These are phyloP conservation scores for Spicauda simplicius DNA, from an alignment of 2,888 invertebrate genomes.

Conservation along the genomic window DNA sequence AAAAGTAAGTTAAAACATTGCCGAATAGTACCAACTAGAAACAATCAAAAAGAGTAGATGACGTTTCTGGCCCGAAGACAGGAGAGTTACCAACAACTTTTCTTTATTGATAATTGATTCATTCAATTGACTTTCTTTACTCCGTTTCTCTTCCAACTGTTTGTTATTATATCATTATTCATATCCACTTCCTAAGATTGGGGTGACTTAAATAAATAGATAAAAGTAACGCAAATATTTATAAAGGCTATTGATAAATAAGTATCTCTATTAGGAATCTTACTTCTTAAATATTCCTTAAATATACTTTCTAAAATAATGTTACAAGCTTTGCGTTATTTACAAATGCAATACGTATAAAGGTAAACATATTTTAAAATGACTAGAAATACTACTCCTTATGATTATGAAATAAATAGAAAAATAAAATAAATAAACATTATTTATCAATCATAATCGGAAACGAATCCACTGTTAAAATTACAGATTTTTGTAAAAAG, in stretches of 20 bases:
- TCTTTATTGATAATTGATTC: constrained; percentile 25
- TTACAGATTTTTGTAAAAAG: no score
- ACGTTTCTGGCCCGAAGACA: constrained; percentile 6
- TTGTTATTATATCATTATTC: constrained; percentile 32
- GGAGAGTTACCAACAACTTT: constrained; percentile 24
- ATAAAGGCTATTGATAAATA: constrained; percentile 4
- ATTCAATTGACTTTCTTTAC: constrained; percentile 23
- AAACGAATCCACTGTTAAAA: no score
- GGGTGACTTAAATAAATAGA: constrained; percentile 18
- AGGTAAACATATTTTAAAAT: no score
- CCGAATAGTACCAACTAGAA: background rate
- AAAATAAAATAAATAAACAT: no score
- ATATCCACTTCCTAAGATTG: constrained; percentile 23
- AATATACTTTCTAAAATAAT: no score
- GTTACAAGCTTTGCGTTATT: no score
- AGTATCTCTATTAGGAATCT: background rate
- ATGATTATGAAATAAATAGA: no score
- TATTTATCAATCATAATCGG: no score
- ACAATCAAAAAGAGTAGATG: constrained; percentile 8
- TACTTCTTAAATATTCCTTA: no score
- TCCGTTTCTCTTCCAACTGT: constrained; percentile 14
- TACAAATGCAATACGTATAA: no score
- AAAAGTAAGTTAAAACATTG: background rate
- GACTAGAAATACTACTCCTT: no score
- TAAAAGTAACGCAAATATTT: constrained; percentile 10